phyloP scores from a whole-genome alignment of 2,888 invertebrate genomes.

The Thumatha senex region DNA sequence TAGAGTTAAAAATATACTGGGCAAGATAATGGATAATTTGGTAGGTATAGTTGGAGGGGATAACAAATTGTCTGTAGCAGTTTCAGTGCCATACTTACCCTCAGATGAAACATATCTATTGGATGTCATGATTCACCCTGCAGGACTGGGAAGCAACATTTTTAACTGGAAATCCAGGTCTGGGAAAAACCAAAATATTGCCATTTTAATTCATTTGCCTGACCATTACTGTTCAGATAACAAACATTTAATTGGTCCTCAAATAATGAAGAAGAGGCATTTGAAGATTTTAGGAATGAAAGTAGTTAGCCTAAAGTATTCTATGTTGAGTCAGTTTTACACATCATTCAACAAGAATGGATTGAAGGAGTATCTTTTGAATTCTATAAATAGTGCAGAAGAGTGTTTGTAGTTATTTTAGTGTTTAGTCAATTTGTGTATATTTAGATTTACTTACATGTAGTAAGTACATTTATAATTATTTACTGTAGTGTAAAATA shows the following conservation, averaged over 20 bases:
- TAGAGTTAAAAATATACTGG: slow-evolving; percentile 76
- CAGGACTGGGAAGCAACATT: slow-evolving; percentile 58
- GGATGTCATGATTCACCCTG: slow-evolving; percentile 84
- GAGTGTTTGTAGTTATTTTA: slow-evolving; percentile 36
- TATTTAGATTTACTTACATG: not conserved
- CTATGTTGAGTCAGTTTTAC: slow-evolving; percentile 72
- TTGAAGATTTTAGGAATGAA: slow-evolving; percentile 85
- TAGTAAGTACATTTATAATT: slow-evolving; percentile 11
- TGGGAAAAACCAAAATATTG: slow-evolving; percentile 74
- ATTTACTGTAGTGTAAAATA: slow-evolving; percentile 13
- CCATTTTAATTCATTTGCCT: slow-evolving; percentile 85
- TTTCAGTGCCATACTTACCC: slow-evolving; percentile 81
- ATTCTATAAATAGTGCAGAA: slow-evolving; percentile 65
- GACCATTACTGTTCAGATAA: slow-evolving; percentile 86
- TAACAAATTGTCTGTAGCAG: slow-evolving; percentile 73
- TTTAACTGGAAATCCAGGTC: slow-evolving; percentile 73
- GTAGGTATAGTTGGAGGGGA: slow-evolving; percentile 67
- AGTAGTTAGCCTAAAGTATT: slow-evolving; percentile 84
- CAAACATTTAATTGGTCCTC: slow-evolving; percentile 83
- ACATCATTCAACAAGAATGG: slow-evolving; percentile 70
- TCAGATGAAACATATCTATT: slow-evolving; percentile 83
- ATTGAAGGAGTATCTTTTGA: slow-evolving; percentile 77
- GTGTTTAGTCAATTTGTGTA: slow-evolving; percentile 13
- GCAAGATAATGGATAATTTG: slow-evolving; percentile 70
- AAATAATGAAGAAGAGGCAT: slow-evolving; percentile 85